Conservation (phyloP, 2,888 invertebrate species). For the Lepidocyrtoides sp. region DNA sequence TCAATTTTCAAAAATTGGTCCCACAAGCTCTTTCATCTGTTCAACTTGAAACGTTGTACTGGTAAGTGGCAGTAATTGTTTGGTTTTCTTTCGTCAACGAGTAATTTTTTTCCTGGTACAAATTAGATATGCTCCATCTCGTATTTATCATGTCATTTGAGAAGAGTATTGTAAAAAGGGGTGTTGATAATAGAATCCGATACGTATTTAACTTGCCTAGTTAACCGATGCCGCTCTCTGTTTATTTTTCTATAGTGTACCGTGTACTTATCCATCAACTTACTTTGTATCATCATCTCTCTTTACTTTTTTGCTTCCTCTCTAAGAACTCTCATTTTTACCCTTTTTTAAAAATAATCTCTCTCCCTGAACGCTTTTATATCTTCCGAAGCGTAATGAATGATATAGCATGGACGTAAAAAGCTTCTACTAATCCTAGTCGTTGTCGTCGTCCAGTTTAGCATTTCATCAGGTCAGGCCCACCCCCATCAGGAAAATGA, state of each 20-base stretch:
- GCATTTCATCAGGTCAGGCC: conserved; percentile 61
- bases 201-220: conserved; percentile 33
- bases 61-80: not conserved
- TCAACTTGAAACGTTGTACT: not conserved
- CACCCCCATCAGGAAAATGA: conserved; percentile 65
- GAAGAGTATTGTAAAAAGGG: conserved; percentile 31
- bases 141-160: conserved; percentile 53
- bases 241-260: not conserved
- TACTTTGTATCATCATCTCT: not conserved
- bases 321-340: conserved; percentile 4
- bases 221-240: conserved; percentile 29
- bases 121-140: conserved; percentile 57
- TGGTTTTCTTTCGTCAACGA: conserved; percentile 25
- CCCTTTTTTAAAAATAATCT: conserved; percentile 51
- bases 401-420: not conserved
- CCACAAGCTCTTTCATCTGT: conserved; percentile 23
- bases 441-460: conserved; percentile 19
- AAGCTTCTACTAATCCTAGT: too few relatives aligned
- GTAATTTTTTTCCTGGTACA: conserved; percentile 38
- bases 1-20: not conserved
- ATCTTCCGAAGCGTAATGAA: conserved; percentile 62
- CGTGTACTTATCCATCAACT: too few relatives aligned
- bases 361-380: conserved; percentile 19
- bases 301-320: not conserved
- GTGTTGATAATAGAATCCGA: conserved; percentile 56